Base-by-base conservation (phyloP, 2,113 vertebrate species). In the Seriola quinqueradiata region DNA sequence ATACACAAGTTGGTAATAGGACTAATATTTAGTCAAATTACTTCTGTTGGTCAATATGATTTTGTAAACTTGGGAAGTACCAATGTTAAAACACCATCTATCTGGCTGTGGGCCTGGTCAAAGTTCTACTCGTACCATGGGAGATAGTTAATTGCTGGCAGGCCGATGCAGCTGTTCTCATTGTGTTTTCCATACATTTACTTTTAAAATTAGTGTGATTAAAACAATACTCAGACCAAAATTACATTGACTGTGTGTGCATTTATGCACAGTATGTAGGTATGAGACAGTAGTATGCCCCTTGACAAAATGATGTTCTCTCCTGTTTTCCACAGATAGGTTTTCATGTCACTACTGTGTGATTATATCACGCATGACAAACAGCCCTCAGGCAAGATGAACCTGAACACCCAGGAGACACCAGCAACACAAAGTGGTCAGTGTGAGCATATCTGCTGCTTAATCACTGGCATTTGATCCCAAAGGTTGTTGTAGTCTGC, bases 381-480 rank as follows among this genome's bases (percentile, higher is more conserved):
- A 88, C 63, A 34, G 67, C 46, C 69, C 36, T 46, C 13, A 23
- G 72, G 70, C 65, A 23, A 73, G 21, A 21, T 69, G 42, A 87
- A 85, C 76, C 54, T 75, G 61, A 85, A 65, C 57, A 32, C 69
- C 71, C 70, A 63, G 57, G 69, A 72, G 67, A 82, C 46, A 1
- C 38, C 8, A 21, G 67, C 19, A 42, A 57, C 48, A 91, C 83
- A 87, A 89, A 85, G 88, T 76, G 63, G 50, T 81, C 84, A 75
- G 66, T 84, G 79, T 85, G 67, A 40, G 67, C 10, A 19, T 71
- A 85, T 90, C 83, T 65, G 79, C 67, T 55, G 55, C 63, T 81
- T 16, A 11, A 65, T 83, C 72, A 5, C 60, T 73, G 66, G 38
- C 69, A 77, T 82, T 82, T 83, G 74, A 82, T 77, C 60, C 36